Percentiles rank a stretch among this genome's conserved stretches.
Evolutionary conservation across 2,888 invertebrate species (phyloP).

Genomic region (Drosophila pegasa): DNA sequence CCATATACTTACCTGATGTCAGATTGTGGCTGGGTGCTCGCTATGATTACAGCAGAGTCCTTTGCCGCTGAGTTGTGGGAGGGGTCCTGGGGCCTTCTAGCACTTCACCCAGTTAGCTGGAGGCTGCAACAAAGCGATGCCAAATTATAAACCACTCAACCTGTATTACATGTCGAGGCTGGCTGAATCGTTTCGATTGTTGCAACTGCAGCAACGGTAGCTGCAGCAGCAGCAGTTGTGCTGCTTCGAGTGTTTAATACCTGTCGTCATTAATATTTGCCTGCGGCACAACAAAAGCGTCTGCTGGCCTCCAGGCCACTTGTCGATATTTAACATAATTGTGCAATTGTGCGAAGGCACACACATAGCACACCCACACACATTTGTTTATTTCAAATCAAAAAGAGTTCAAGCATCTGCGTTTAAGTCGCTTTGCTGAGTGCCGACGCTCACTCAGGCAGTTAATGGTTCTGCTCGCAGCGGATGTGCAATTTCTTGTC

Average conservation of each 20-base stretch:
- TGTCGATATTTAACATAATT: conserved; percentile 83
- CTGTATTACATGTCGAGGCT: conserved; percentile 48
- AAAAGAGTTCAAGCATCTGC: conserved; percentile 75
- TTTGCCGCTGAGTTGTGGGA: background rate
- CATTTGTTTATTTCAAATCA: conserved; percentile 54
- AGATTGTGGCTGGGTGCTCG: conserved; percentile 3
- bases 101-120: conserved; percentile 56
- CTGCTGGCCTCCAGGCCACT: conserved; percentile 59
- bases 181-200: conserved; percentile 51
- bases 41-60: background rate
- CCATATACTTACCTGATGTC: background rate
- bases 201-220: conserved; percentile 28
- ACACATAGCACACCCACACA: conserved; percentile 13
- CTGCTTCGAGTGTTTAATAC: conserved; percentile 73
- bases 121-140: conserved; percentile 33
- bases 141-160: conserved; percentile 54
- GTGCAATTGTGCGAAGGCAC: conserved; percentile 64
- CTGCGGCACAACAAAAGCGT: conserved; percentile 61
- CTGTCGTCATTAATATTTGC: conserved; percentile 61
- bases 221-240: conserved; percentile 16
- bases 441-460: conserved; percentile 46
- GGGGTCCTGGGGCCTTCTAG: background rate
- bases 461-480: conserved; percentile 50
- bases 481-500: conserved; percentile 60
- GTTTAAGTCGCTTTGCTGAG: conserved; percentile 56